These are phyloP conservation scores for Heliconius hewitsoni DNA, from an alignment of 1,140 invertebrate genomes.

Conservation along the genomic window DNA sequence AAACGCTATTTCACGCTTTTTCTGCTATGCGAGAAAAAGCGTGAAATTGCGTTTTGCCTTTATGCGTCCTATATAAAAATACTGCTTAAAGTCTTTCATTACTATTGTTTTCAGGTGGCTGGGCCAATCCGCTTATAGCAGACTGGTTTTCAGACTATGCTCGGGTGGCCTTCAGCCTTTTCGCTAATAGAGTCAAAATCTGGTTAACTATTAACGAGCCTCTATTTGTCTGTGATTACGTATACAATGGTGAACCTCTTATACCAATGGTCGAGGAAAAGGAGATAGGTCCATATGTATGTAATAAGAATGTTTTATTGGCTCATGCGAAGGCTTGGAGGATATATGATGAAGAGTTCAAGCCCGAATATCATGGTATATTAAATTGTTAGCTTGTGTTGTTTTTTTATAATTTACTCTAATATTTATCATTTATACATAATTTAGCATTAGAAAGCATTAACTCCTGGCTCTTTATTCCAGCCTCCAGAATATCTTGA, in stretches of 20 bases:
- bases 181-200: conserved; percentile 75
- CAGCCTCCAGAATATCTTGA: too few relatives aligned
- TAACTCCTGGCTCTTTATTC: too few relatives aligned
- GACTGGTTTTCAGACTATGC: conserved; percentile 77
- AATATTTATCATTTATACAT: too few relatives aligned
- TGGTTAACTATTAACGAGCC: conserved; percentile 67
- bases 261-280: conserved; percentile 72
- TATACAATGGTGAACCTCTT: conserved; percentile 66
- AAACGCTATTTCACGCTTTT: too few relatives aligned
- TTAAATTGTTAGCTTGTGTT: not conserved
- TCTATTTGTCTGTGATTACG: conserved; percentile 58
- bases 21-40: too few relatives aligned
- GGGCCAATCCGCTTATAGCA: conserved; percentile 78
- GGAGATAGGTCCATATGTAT: conserved; percentile 47
- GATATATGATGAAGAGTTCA: conserved; percentile 47
- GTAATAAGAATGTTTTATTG: conserved; percentile 48
- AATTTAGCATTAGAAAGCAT: too few relatives aligned
- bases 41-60: too few relatives aligned
- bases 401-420: not conserved
- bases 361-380: conserved; percentile 53
- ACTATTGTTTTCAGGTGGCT: conserved; percentile 71
- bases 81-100: too few relatives aligned
- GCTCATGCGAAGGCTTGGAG: conserved; percentile 51
- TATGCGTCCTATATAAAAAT: too few relatives aligned
- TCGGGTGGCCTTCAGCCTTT: conserved; percentile 57